Evolutionary conservation across 2,888 invertebrate genomes (phyloP).

Genomic region (Dorcus parallelipipedus): DNA sequence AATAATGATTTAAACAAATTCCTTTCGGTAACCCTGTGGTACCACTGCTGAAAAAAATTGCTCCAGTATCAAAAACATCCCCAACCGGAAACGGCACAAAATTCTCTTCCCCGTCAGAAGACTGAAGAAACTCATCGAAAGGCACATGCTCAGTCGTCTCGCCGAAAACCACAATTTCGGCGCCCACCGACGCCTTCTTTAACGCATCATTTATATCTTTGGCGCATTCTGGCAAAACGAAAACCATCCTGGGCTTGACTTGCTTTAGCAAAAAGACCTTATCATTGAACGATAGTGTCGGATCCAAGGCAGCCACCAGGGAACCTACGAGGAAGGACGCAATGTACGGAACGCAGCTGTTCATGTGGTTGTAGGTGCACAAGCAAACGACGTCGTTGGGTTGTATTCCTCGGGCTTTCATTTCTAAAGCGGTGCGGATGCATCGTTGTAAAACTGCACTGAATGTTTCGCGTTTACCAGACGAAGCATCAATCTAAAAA

Average conservation of each 20-base stretch:
- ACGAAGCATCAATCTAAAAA: slow-evolving; percentile 48
- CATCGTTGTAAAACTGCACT: slow-evolving; percentile 44
- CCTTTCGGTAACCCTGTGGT: slow-evolving; percentile 32
- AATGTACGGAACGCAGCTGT: slow-evolving; percentile 49
- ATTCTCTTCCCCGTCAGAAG: slow-evolving; percentile 15
- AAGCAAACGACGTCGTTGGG: slow-evolving; percentile 49
- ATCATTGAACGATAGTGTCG: slow-evolving; percentile 27
- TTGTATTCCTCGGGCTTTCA: slow-evolving; percentile 44
- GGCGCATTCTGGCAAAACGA: slow-evolving; percentile 13
- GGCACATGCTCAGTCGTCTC: slow-evolving; percentile 4
- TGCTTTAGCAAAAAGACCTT: slow-evolving; percentile 28
- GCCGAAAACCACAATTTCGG: slow-evolving; percentile 21
- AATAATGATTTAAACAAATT: slow-evolving; percentile 27
- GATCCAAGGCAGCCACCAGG: slow-evolving; percentile 34
- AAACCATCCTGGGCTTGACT: slow-evolving; percentile 25
- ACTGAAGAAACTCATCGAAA: slow-evolving; percentile 14
- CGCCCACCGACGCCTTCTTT: neutral
- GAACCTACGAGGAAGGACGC: slow-evolving; percentile 50
- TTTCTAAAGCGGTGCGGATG: slow-evolving; percentile 47
- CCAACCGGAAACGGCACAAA: slow-evolving; percentile 19
- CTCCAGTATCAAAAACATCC: slow-evolving; percentile 19
- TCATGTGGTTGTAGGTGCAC: slow-evolving; percentile 50
- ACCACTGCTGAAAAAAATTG: slow-evolving; percentile 32
- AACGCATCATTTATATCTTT: slow-evolving; percentile 13
- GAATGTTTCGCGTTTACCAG: slow-evolving; percentile 46